These are phyloP conservation scores for Hippolais icterina DNA, from an alignment of 2,113 vertebrate genomes.

Conservation along the genomic window DNA sequence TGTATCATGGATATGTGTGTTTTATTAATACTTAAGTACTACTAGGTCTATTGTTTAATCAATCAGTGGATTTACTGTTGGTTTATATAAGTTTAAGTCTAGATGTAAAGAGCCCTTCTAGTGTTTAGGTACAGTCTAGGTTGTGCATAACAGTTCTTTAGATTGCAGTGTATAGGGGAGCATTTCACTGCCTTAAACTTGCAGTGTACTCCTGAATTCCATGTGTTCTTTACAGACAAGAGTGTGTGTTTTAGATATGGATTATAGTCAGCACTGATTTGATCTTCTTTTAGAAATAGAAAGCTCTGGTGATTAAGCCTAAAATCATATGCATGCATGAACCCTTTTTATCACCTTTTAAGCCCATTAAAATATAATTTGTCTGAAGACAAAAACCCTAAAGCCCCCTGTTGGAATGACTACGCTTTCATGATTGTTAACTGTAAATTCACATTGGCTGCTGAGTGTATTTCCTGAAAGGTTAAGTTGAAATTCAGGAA, in stretches of 20 bases:
- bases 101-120: not conserved
- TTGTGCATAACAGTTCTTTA: not conserved
- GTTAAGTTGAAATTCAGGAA: slow-evolving; percentile 4
- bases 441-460: not conserved
- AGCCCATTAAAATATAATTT: not conserved
- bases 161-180: not conserved
- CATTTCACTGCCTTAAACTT: not conserved
- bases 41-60: not conserved
- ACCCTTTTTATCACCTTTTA: not conserved
- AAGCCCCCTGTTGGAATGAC: not conserved
- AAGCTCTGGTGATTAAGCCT: not conserved
- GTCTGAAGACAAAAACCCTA: not conserved
- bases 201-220: not conserved
- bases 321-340: not conserved
- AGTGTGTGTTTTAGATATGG: not conserved
- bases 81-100: not conserved
- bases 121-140: not conserved
- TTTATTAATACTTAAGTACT: not conserved
- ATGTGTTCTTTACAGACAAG: not conserved
- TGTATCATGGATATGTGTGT: not conserved
- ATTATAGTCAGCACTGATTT: not conserved
- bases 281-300: not conserved
- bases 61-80: not conserved
- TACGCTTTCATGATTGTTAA: not conserved
- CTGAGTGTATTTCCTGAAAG: not conserved